Conservation (phyloP, 1,140 invertebrate genomes). For the Zaprionus camerounensis region DNA sequence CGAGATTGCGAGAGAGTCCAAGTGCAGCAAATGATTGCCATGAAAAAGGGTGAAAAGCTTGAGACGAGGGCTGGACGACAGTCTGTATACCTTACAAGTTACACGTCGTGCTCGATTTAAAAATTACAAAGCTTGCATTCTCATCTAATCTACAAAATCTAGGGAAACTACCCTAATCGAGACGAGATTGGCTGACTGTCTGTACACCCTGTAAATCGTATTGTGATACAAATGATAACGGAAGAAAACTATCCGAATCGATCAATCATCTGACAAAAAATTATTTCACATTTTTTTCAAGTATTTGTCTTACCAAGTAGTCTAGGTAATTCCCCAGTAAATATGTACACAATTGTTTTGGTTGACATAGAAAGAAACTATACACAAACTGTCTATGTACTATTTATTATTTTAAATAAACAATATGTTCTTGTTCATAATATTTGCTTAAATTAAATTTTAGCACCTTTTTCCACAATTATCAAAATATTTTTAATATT, state of each 20-base stretch:
- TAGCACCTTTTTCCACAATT: no score
- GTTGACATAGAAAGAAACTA: background rate
- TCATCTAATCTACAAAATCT: no score
- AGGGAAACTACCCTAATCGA: no score
- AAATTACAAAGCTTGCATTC: no score
- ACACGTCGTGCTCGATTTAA: background rate
- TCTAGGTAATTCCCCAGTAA: background rate
- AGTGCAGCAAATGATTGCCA: conserved; percentile 12
- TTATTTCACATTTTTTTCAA: background rate
- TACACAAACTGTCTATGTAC: background rate
- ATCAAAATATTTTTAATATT: no score
- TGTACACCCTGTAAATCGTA: background rate
- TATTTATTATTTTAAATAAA: background rate
- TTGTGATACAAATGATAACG: no score
- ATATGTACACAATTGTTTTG: background rate
- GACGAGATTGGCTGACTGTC: no score
- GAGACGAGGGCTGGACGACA: background rate
- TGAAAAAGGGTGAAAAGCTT: background rate
- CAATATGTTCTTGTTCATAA: background rate
- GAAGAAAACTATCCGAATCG: background rate
- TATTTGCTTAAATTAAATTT: background rate
- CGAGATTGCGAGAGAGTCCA: background rate
- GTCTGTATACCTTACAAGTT: background rate
- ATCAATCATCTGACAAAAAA: background rate
- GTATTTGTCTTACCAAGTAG: background rate